phyloP scores from a whole-genome alignment of 2,113 vertebrate species.

The Formicarius rufipectus region DNA sequence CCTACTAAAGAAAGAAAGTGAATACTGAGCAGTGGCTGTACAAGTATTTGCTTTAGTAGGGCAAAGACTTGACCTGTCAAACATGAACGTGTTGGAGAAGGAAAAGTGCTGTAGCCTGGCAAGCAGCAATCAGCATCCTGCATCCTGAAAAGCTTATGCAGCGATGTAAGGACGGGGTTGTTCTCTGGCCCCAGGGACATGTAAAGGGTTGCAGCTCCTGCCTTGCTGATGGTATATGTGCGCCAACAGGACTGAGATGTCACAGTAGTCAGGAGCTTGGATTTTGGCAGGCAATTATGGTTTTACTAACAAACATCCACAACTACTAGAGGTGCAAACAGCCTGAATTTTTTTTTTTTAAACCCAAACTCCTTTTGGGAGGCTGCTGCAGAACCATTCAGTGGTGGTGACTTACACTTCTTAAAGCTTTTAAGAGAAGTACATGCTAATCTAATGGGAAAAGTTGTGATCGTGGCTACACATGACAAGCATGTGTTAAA shows the following conservation, averaged over 20 bases:
- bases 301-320: neutral
- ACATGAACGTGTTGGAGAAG: neutral
- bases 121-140: neutral
- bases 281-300: neutral
- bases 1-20: neutral
- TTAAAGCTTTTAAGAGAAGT: neutral
- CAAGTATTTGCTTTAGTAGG: neutral
- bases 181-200: neutral
- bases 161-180: neutral
- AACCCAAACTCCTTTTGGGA: neutral
- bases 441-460: neutral
- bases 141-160: neutral
- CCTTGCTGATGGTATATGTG: neutral
- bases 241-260: neutral
- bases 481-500: neutral
- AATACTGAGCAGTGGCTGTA: neutral
- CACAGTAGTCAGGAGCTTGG: neutral
- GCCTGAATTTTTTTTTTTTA: neutral
- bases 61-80: neutral
- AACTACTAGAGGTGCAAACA: neutral
- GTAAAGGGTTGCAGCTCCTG: neutral
- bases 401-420: neutral
- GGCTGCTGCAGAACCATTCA: neutral
- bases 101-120: neutral
- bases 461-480: neutral